Conservation (phyloP, 2,888 invertebrate species). For the Eubasilissa splendida region DNA sequence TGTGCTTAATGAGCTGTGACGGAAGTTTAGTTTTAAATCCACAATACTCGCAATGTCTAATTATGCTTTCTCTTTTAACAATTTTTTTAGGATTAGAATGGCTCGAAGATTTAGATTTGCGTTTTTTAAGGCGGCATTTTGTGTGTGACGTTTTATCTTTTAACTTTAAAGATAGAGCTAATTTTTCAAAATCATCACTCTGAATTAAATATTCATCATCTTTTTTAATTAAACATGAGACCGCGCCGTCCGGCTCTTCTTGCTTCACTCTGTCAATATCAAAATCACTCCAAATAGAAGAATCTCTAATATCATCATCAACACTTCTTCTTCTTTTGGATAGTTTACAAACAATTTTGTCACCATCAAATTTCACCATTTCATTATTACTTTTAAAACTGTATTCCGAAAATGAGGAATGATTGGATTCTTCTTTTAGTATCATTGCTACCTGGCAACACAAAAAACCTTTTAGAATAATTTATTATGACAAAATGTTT, state of each 20-base stretch:
- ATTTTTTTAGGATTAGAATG: not conserved
- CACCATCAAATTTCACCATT: conserved; percentile 4
- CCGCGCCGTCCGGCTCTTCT: conserved; percentile 38
- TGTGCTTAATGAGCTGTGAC: conserved; percentile 45
- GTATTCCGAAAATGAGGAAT: conserved; percentile 21
- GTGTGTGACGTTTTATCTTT: conserved; percentile 11
- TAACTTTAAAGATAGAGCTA: conserved; percentile 31
- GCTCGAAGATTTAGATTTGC: conserved; percentile 14
- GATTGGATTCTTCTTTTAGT: conserved; percentile 40
- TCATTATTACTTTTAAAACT: conserved; percentile 1
- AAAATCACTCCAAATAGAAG: conserved; percentile 12
- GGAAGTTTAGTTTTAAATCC: conserved; percentile 44
- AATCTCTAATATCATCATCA: not conserved
- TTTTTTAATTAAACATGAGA: conserved; percentile 20
- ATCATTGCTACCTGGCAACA: conserved; percentile 6
- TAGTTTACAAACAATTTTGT: not conserved
- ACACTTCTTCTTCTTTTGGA: not conserved
- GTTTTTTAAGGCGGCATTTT: conserved; percentile 3
- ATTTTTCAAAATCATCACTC: conserved; percentile 29
- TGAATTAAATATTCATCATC: conserved; percentile 32
- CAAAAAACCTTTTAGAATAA: not conserved
- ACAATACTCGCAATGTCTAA: conserved; percentile 41
- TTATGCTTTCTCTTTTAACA: not conserved
- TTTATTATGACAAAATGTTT: not conserved
- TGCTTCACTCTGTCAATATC: conserved; percentile 39